Evolutionary conservation across 2,113 vertebrate genomes (phyloP).

Genomic region (Polypterus senegalus): DNA sequence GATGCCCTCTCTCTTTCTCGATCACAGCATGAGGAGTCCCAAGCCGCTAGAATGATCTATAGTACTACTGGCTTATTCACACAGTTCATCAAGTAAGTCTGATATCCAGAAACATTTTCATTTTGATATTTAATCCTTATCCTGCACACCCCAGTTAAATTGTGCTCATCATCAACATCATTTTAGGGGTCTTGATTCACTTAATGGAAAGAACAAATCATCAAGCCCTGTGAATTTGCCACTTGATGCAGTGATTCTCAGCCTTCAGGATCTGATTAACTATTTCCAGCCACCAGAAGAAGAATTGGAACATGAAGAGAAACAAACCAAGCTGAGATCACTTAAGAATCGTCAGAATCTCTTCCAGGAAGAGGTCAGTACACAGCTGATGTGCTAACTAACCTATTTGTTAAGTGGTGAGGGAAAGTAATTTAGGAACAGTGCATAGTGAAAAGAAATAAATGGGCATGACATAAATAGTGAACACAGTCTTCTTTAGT

Average conservation of each 20-base stretch:
- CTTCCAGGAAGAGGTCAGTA: slow-evolving; percentile 79
- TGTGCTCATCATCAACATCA: too few relatives aligned
- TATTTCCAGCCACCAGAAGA: slow-evolving; percentile 80
- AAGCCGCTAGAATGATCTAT: slow-evolving; percentile 82
- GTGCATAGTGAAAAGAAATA: too few relatives aligned
- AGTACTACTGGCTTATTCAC: slow-evolving; percentile 76
- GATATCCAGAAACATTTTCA: background rate
- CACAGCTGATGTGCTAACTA: background rate
- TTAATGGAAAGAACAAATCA: slow-evolving; percentile 65
- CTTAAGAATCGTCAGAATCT: slow-evolving; percentile 81
- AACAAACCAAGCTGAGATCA: slow-evolving; percentile 78
- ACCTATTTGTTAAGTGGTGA: background rate
- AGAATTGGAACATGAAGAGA: slow-evolving; percentile 81
- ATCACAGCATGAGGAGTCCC: slow-evolving; percentile 77
- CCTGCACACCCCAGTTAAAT: too few relatives aligned
- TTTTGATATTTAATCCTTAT: too few relatives aligned
- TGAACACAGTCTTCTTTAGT: too few relatives aligned
- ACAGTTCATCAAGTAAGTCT: slow-evolving; percentile 71
- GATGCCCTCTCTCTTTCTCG: slow-evolving; percentile 71
- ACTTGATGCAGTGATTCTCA: slow-evolving; percentile 70
- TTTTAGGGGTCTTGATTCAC: slow-evolving; percentile 65
- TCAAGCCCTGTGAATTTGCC: slow-evolving; percentile 49
- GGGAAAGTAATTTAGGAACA: too few relatives aligned
- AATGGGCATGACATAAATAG: too few relatives aligned
- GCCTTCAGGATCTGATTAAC: slow-evolving; percentile 80